Percentiles rank a stretch among this genome's conserved stretches.
Conservation (phyloP, 2,888 invertebrate genomes). For the Aporophyla lueneburgensis region DNA sequence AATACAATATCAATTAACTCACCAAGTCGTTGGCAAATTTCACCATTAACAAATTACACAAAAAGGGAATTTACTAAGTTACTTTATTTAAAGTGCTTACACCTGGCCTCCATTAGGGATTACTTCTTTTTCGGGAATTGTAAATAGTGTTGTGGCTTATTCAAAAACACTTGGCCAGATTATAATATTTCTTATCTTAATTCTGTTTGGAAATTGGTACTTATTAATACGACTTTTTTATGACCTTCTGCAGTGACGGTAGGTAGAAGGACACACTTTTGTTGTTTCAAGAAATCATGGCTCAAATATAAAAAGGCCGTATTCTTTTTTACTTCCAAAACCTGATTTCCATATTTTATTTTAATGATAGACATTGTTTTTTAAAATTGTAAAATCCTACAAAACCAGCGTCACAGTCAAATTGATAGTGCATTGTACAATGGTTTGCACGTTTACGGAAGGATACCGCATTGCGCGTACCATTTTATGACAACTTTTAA, state of each 20-base stretch:
- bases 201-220: conserved; percentile 18
- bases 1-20: conserved; percentile 36
- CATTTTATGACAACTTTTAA: conserved; percentile 26
- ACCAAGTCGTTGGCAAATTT: conserved; percentile 22
- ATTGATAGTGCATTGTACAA: conserved; percentile 38
- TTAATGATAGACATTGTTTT: background rate
- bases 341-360: background rate
- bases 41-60: conserved; percentile 43
- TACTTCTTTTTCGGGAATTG: conserved; percentile 7
- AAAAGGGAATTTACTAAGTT: conserved; percentile 21
- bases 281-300: background rate
- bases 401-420: conserved; percentile 8
- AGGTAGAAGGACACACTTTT: background rate
- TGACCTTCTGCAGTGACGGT: conserved; percentile 2
- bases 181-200: conserved; percentile 9
- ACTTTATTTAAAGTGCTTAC: background rate
- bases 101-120: conserved; percentile 23
- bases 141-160: background rate
- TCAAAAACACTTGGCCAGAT: background rate
- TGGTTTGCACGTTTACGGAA: conserved; percentile 37
- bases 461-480: conserved; percentile 66
- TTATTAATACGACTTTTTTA: conserved; percentile 17
- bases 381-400: background rate
- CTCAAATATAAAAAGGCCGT: background rate
- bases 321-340: background rate